A percentile compares a stretch with the other conserved stretches of the same genome.
phyloP scores from a whole-genome alignment of 1,140 invertebrate genomes.

The Leptonema lineaticorne region DNA sequence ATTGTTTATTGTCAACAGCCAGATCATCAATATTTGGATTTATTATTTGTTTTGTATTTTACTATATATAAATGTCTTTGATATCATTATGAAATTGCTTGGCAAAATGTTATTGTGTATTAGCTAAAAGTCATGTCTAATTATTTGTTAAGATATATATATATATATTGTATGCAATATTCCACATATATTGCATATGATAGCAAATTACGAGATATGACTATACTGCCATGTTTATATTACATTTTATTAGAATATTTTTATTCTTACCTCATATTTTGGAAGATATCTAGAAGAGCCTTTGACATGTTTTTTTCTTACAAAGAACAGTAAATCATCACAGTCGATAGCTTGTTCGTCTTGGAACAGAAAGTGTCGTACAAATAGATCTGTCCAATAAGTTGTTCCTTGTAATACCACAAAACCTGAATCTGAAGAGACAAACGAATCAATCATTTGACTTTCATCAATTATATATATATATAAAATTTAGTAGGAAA shows the following conservation, averaged over 20 bases:
- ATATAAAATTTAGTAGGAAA: neutral
- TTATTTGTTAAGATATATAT: neutral
- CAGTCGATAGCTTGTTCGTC: constrained; percentile 77
- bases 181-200: too few relatives aligned
- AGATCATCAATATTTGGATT: neutral
- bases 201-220: neutral
- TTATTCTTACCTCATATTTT: constrained; percentile 76
- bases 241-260: neutral
- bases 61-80: neutral
- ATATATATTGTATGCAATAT: neutral
- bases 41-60: neutral
- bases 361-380: constrained; percentile 91
- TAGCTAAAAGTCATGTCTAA: neutral
- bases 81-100: neutral
- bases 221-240: neutral
- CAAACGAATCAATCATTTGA: neutral
- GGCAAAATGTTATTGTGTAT: neutral
- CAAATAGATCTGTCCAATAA: constrained; percentile 96
- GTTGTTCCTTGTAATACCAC: constrained; percentile 88
- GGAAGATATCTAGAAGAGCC: constrained; percentile 80
- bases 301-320: constrained; percentile 87
- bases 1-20: neutral
- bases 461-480: neutral
- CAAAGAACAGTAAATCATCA: constrained; percentile 95
- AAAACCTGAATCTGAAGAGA: constrained; percentile 79